Evolutionary conservation across 1,140 invertebrate genomes (phyloP), one percentile per base, ranked within the genome.

Genomic region (Cylas formicarius): DNA sequence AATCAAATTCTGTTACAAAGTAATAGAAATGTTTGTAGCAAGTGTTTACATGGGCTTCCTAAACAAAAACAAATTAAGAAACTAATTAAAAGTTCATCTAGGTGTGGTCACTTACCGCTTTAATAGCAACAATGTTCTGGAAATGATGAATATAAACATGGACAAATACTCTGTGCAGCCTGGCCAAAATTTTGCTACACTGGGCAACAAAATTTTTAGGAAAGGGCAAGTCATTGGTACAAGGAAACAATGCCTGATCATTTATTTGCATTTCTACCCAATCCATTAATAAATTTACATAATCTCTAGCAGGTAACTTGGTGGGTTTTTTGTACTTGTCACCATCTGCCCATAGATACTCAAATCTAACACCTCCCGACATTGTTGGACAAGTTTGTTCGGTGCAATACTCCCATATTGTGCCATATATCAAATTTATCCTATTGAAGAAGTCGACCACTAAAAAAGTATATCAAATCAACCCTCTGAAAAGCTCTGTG

Each of bases 61-160:
- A 75, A 73, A 51, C 60, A 50, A 50, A 57, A 38, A 43, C 43
- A 29, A 46, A 39, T n/a, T n/a, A n/a, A n/a, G n/a, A n/a, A n/a
- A n/a, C n/a, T n/a, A n/a, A n/a, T n/a, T n/a, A n/a, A n/a, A n/a
- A n/a, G n/a, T n/a, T n/a, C n/a, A n/a, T n/a, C n/a, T n/a, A n/a
- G n/a, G n/a, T 55, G 28, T 16, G 22, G 39, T 43, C 47, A 75
- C 74, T 83, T 76, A 92, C 88, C 23, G 90, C 90, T 61, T 87
- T 86, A 56, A 94, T 85, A 17, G 82, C 76, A 20, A 90, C 80
- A 48, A 95, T 77, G 59, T 87, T 76, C 65, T 95, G 90, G 72
- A 95, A 95, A 69, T 96, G 91, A 69, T 96, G 91, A 51, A 96
- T 94, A 62, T 95, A 96, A n/a, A 95, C 89, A 69, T 95, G 91